A percentile compares a stretch with the other conserved stretches of the same genome.
These are phyloP conservation scores for Promerops cafer DNA, from an alignment of 2,113 vertebrate genomes.

Conservation along the genomic window DNA sequence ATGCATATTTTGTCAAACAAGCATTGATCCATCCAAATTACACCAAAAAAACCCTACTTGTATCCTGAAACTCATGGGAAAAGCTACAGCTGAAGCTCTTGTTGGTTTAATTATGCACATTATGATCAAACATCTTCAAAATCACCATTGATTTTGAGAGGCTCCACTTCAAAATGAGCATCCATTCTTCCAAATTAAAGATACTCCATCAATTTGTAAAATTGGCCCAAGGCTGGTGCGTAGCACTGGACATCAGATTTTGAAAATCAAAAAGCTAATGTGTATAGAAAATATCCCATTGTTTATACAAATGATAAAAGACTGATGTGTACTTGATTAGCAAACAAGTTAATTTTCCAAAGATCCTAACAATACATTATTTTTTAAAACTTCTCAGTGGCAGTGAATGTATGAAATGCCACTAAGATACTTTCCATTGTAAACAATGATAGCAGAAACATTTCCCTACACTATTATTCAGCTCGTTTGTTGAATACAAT, in stretches of 20 bases:
- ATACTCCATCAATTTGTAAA: background rate
- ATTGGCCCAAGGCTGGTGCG: background rate
- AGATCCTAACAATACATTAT: background rate
- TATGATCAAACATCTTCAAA: background rate
- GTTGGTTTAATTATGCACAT: background rate
- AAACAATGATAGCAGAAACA: background rate
- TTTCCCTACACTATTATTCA: background rate
- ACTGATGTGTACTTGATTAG: background rate
- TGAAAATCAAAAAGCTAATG: background rate
- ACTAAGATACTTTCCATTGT: background rate
- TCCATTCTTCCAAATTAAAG: background rate
- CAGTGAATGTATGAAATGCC: background rate
- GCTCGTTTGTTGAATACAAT: background rate
- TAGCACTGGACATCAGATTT: background rate
- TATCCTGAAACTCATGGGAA: background rate
- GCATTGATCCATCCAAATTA: background rate
- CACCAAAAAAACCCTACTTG: fast-evolving
- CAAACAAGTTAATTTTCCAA: background rate
- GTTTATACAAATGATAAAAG: background rate
- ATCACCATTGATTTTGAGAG: background rate
- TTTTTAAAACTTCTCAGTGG: background rate
- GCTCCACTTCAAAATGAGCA: background rate
- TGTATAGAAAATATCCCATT: background rate
- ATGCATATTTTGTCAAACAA: background rate
- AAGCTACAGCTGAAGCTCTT: background rate